Percentiles rank a stretch among this genome's conserved stretches.
Conservation (phyloP, 2,113 vertebrate genomes). For the Gymnogyps californianus region DNA sequence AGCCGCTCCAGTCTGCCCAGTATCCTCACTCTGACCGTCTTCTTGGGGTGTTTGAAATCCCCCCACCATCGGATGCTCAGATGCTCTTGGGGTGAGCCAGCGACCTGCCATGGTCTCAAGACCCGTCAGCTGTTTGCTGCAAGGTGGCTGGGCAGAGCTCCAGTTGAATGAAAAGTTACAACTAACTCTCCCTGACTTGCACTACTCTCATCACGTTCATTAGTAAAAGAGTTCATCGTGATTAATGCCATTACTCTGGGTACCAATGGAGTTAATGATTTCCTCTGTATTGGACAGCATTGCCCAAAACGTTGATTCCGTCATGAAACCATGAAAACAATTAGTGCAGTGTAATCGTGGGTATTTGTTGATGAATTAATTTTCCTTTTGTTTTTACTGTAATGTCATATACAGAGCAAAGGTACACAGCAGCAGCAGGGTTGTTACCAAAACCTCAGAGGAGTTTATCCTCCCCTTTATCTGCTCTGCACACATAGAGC, state of each 20-base stretch:
- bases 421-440: not conserved
- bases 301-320: not conserved
- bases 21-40: not conserved
- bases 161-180: not conserved
- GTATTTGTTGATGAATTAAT: not conserved
- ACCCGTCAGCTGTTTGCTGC: not conserved
- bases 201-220: not conserved
- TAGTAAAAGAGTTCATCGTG: not conserved
- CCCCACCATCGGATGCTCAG: not conserved
- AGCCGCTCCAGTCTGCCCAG: not conserved
- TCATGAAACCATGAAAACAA: not conserved
- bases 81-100: not conserved
- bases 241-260: not conserved
- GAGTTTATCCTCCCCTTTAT: not conserved
- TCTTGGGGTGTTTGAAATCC: not conserved
- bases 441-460: not conserved
- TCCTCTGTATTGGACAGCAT: not conserved
- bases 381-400: constrained; percentile 2
- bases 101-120: not conserved
- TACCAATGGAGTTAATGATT: not conserved
- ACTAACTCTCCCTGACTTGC: not conserved
- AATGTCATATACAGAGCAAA: not conserved
- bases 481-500: not conserved
- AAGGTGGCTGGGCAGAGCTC: not conserved
- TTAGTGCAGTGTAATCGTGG: not conserved